A percentile compares a stretch with the other conserved stretches of the same genome.
Conservation (phyloP, 1,140 invertebrate species). For the Drosophila bocki region DNA sequence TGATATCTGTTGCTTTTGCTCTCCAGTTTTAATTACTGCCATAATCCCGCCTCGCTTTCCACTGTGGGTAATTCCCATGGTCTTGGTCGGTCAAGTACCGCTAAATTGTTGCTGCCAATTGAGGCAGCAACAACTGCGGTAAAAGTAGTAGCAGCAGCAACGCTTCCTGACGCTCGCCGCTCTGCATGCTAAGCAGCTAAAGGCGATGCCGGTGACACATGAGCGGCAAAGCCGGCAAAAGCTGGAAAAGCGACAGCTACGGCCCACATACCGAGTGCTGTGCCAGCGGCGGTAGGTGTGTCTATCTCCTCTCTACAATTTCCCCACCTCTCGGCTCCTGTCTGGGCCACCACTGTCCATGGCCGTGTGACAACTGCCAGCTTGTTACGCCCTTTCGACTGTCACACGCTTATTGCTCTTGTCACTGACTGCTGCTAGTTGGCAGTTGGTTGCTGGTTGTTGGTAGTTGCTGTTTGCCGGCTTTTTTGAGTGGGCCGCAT, state of each 20-base stretch:
- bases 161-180: slow-evolving; percentile 68
- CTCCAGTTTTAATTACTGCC: neutral
- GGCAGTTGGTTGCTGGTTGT: slow-evolving; percentile 1
- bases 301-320: neutral
- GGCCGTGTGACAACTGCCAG: slow-evolving; percentile 66
- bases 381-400: slow-evolving; percentile 74
- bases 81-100: slow-evolving; percentile 71
- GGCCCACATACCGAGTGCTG: slow-evolving; percentile 56
- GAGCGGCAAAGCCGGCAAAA: slow-evolving; percentile 53
- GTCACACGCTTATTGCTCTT: slow-evolving; percentile 70
- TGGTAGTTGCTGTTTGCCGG: slow-evolving; percentile 17
- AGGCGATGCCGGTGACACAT: slow-evolving; percentile 65
- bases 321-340: neutral
- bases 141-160: slow-evolving; percentile 25
- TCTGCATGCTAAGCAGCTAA: slow-evolving; percentile 75
- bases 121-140: slow-evolving; percentile 16
- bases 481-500: slow-evolving; percentile 27
- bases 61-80: slow-evolving; percentile 73
- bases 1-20: no score
- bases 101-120: slow-evolving; percentile 74
- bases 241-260: slow-evolving; percentile 22
- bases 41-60: slow-evolving; percentile 7
- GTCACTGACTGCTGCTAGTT: slow-evolving; percentile 46
- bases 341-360: slow-evolving; percentile 22
- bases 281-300: slow-evolving; percentile 63